A percentile compares a stretch with the other conserved stretches of the same genome.
Conservation (phyloP, 2,113 vertebrate genomes). For the Melanostigma gelatinosum region DNA sequence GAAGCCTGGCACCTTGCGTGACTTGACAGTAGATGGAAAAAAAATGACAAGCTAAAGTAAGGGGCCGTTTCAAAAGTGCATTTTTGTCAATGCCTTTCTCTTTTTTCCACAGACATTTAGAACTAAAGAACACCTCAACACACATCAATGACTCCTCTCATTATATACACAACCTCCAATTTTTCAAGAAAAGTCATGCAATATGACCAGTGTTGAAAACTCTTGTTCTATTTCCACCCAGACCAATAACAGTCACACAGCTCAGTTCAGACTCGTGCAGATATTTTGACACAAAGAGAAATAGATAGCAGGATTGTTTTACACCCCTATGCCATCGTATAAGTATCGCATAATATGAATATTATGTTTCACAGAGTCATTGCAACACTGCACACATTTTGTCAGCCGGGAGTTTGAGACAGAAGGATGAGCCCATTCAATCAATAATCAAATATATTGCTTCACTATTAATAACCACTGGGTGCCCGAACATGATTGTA, state of each 20-base stretch:
- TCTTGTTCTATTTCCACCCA: neutral
- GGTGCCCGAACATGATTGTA: constrained; percentile 45
- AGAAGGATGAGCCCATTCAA: constrained; percentile 26
- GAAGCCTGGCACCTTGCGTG: neutral
- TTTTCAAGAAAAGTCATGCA: neutral
- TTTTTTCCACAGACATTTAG: neutral
- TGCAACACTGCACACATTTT: neutral
- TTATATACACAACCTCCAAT: neutral
- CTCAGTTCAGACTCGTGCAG: neutral
- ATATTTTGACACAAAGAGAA: neutral
- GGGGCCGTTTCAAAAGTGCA: neutral
- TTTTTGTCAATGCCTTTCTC: neutral
- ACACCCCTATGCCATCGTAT: neutral
- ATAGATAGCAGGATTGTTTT: neutral
- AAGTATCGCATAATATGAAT: neutral
- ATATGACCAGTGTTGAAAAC: neutral
- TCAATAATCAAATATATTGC: constrained; percentile 48
- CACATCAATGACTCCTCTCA: neutral
- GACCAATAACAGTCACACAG: neutral
- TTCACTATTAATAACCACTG: constrained; percentile 27
- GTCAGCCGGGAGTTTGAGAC: neutral
- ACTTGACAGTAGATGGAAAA: neutral
- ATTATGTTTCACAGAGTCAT: neutral
- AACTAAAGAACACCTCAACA: neutral
- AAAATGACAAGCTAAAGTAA: neutral